These are phyloP conservation scores for Mythimna pallens DNA, from an alignment of 2,888 invertebrate species.

Conservation along the genomic window DNA sequence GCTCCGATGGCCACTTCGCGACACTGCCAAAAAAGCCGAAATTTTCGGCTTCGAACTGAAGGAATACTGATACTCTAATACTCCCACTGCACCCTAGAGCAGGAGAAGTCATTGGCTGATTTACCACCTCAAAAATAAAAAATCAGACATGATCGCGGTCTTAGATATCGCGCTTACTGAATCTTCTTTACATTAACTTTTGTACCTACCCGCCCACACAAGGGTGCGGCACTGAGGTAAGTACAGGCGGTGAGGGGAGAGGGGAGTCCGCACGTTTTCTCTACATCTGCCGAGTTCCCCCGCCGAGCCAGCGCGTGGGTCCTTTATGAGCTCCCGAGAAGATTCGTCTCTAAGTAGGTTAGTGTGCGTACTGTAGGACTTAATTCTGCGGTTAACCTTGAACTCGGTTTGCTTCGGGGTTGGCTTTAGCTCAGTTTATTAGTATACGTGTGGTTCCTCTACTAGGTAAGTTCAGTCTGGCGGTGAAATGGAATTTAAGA, in stretches of 20 bases:
- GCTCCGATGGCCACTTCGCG: too few relatives aligned
- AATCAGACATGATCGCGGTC: too few relatives aligned
- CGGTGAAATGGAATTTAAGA: background rate
- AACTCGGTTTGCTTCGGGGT: conserved; percentile 27
- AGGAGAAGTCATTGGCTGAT: too few relatives aligned
- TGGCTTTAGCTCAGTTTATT: conserved; percentile 4
- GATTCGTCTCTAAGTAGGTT: conserved; percentile 46
- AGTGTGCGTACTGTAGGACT: conserved; percentile 43
- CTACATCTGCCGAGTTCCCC: conserved; percentile 64
- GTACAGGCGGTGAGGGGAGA: conserved; percentile 25
- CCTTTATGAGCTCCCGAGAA: conserved; percentile 46
- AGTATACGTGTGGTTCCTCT: background rate
- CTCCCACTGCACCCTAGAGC: too few relatives aligned
- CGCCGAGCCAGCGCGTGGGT: conserved; percentile 71
- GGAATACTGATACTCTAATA: too few relatives aligned
- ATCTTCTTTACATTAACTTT: conserved; percentile 30
- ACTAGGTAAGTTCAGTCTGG: background rate
- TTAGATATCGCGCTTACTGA: background rate
- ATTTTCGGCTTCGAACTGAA: too few relatives aligned
- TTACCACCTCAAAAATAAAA: too few relatives aligned
- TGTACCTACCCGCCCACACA: conserved; percentile 44
- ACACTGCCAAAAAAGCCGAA: too few relatives aligned
- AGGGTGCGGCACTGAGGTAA: conserved; percentile 41
- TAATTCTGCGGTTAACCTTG: conserved; percentile 49
- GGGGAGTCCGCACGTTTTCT: conserved; percentile 71